Evolutionary conservation across 2,113 vertebrate genomes (phyloP).

Genomic region (Malaclemys terrapin): DNA sequence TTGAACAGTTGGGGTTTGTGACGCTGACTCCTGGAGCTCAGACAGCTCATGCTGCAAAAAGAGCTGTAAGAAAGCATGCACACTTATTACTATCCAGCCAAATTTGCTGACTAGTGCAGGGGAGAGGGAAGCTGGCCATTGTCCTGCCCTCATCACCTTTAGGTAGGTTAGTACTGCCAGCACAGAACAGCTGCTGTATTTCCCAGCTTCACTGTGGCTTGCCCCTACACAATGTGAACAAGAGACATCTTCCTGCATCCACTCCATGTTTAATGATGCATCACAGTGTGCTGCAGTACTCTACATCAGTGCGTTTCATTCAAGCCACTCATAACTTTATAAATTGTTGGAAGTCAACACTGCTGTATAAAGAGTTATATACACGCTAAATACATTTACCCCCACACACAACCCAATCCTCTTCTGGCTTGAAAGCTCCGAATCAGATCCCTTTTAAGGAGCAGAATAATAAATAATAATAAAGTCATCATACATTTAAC

Average conservation of each 20-base stretch:
- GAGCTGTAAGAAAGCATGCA: constrained; percentile 3
- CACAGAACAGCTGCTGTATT: background rate
- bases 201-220: background rate
- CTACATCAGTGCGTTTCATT: background rate
- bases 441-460: constrained; percentile 29
- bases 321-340: constrained; percentile 34
- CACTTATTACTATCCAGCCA: background rate
- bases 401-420: background rate
- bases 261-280: background rate
- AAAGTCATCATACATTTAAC: constrained; percentile 48
- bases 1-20: constrained; percentile 10
- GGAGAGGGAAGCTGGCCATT: constrained; percentile 28
- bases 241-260: background rate
- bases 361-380: constrained; percentile 34
- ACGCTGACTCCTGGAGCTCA: constrained; percentile 35
- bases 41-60: constrained; percentile 16
- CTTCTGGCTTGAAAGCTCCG: constrained; percentile 32
- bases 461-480: constrained; percentile 39
- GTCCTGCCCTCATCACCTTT: constrained; percentile 6
- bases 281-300: background rate
- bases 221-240: background rate
- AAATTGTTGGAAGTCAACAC: background rate
- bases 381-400: constrained; percentile 40
- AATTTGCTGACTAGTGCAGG: background rate
- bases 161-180: constrained; percentile 25